phyloP scores from a whole-genome alignment of 1,140 invertebrate species.

The Oedothorax gibbosus region DNA sequence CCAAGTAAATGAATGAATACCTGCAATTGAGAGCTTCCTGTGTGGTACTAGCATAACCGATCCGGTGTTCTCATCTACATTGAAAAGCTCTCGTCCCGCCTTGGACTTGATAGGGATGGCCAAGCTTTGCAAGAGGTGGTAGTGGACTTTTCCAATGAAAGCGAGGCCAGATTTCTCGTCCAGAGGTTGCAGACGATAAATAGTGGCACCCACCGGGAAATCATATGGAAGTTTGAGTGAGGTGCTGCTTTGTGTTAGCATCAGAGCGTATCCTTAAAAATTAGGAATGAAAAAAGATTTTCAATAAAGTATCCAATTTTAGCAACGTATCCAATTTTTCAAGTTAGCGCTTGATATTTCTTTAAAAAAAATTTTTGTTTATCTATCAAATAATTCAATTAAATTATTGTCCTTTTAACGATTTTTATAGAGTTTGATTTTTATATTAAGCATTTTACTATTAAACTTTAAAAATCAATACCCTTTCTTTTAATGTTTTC shows the following conservation, averaged over 20 bases:
- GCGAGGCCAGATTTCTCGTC: not conserved
- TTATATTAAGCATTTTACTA: no score
- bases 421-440: no score
- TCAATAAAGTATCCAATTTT: no score
- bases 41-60: conserved; percentile 35
- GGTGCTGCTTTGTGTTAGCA: conserved; percentile 16
- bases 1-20: not conserved
- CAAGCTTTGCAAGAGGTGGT: conserved; percentile 2
- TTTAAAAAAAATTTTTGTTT: no score
- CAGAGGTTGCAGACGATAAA: conserved; percentile 18
- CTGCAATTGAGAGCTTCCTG: conserved; percentile 22
- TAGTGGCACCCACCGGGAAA: not conserved
- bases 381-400: no score
- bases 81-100: conserved; percentile 10
- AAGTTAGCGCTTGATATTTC: no score
- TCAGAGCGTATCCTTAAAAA: not conserved
- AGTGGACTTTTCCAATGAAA: not conserved
- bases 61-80: conserved; percentile 35
- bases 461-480: no score
- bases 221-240: conserved; percentile 10
- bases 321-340: no score
- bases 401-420: no score
- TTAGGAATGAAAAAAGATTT: no score
- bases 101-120: not conserved
- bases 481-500: no score